Evolutionary conservation across 2,888 invertebrate genomes (phyloP), one percentile per base, ranked within the genome.

Genomic region (Nasonovia ribisnigri): DNA sequence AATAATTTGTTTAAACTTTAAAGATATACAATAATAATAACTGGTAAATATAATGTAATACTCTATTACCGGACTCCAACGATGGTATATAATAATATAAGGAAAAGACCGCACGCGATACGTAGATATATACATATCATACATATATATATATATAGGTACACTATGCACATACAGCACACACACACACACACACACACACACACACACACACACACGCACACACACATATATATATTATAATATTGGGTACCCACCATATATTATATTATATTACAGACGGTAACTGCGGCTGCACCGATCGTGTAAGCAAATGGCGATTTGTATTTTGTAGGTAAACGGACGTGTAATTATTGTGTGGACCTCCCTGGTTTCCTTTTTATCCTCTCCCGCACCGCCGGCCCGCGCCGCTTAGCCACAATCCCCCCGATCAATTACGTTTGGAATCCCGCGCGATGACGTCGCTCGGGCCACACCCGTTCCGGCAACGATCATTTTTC

Each of bases 361-460:
- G 92, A 92, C 92, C 92, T 92, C 87, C 92, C 92, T 48, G 92
- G 92, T 92, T 86, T 88, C 42, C 77, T 92, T 88, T n/a, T n/a
- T 36, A 29, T 29, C 48, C 77, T 77, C n/a, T 84, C 42, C 91
- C 10, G 46, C n/a, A 20, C 90, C n/a, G 86, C 29, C 43, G 43
- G 11, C 43, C n/a, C 77, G n/a, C 29, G 48, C 0, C 11, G 67
- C 0, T 5, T 16, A n/a, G 13, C n/a, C 67, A n/a, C n/a, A 67
- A 67, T 67, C 67, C 67, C 67, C 67, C 24, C 51, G 42, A 67
- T 88, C 92, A 92, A 92, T 92, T 67, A 67, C 67, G 88, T 92
- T 42, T n/a, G 92, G 92, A 92, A 92, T 92, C 92, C 60, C 92
- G 42, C 48, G 67, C 92, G 92, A 88, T 77, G 92, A 92, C 88